Base-by-base conservation (phyloP, 2,113 vertebrate genomes). In the Phaetusa simplex region DNA sequence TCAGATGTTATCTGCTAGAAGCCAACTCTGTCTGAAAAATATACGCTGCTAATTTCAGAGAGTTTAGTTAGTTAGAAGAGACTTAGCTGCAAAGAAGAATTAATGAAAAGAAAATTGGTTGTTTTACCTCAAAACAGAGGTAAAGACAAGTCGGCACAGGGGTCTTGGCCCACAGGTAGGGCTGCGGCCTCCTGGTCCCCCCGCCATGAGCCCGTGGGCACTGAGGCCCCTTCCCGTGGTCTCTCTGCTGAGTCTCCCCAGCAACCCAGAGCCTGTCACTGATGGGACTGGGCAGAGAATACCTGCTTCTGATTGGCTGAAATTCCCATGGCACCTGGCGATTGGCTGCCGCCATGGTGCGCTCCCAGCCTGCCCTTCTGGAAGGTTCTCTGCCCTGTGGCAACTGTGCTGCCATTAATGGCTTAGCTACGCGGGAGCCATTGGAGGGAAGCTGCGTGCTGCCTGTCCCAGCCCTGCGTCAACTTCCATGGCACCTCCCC, bases 331-430 rank as follows among this genome's bases (percentile, higher is more conserved):
- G n/a, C 3, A 3, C 9, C 9, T 14, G 52, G 16, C 0, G 2
- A 53, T 22, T 69, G 23, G 4, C 49, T 36, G 14, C 40, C 12
- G 9, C 15, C 20, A 7, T 4, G 13, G 11, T 8, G 8, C 0
- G 0, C 21, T 62, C 12, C 49, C 27, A 64, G 43, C 27, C 38
- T n/a, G 8, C 18, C 29, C 36, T 8, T 58, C 65, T 6, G 29
- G 47, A 53, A 34, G 16, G 9, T n/a, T 64, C 47, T 82, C 22
- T 42, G 22, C 8, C 21, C 26, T 27, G 9, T 56, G 29, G 10
- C 14, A 61, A 6, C 8, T 0, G 0, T 3, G 5, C 8, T 52
- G 16, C 34, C 8, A 0, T 34, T 22, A 47, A 53, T 1, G 2
- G 9, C 24, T 47, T 27, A 21, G 12, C 49, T 52, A 15, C 3